Conservation (phyloP, 2,797 vertebrate genomes). For the Lithobates pipiens region DNA sequence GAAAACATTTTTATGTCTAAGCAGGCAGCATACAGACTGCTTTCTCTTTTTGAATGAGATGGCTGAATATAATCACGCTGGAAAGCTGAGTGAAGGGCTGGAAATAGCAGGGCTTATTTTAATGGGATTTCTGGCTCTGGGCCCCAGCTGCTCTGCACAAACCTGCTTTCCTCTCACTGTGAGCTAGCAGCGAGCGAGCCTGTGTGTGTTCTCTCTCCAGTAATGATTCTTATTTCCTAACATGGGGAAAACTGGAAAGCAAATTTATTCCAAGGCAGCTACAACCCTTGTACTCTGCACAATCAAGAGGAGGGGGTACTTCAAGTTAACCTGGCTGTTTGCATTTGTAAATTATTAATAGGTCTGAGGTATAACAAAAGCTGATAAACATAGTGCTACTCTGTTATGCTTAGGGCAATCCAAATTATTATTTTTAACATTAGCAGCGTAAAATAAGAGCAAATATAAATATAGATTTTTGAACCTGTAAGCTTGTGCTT, state of each 20-base stretch:
- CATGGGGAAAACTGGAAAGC: constrained; percentile 69
- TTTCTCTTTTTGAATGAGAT: constrained; percentile 79
- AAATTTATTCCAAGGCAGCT: constrained; percentile 71
- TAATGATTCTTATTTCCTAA: constrained; percentile 77
- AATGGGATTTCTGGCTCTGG: constrained; percentile 86
- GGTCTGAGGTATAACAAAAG: constrained; percentile 73
- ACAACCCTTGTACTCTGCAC: constrained; percentile 65
- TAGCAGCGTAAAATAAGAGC: too few species aligned
- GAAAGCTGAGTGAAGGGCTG: constrained; percentile 84
- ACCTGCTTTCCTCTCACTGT: constrained; percentile 75
- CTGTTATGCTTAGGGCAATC: constrained; percentile 70
- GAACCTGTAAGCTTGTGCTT: not conserved
- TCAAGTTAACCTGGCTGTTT: constrained; percentile 70
- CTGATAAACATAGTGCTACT: constrained; percentile 67
- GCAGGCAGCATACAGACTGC: constrained; percentile 77
- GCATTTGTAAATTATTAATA: constrained; percentile 76
- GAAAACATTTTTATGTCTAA: constrained; percentile 78
- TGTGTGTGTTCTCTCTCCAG: constrained; percentile 73
- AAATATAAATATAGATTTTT: not conserved
- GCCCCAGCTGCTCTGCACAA: constrained; percentile 80
- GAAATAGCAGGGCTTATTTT: constrained; percentile 89
- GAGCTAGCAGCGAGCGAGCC: constrained; percentile 73
- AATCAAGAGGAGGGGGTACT: constrained; percentile 57
- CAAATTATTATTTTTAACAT: constrained; percentile 7
- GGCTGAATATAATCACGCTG: constrained; percentile 83